Base-by-base conservation (phyloP, 2,113 vertebrate genomes). In the Vimba vimba region DNA sequence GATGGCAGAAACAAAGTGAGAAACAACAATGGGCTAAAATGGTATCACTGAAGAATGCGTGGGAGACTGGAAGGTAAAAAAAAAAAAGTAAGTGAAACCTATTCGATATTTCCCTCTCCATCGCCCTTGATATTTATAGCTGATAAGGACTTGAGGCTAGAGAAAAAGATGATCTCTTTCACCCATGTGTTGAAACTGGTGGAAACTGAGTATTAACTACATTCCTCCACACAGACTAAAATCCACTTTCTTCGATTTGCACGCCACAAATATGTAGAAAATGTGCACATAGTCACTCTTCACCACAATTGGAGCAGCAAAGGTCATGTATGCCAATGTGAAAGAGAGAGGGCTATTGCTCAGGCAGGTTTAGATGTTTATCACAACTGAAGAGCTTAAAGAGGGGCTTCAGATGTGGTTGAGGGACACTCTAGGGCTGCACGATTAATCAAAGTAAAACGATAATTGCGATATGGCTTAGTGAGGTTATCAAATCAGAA, bases 121-220 rank as follows among this genome's bases (percentile, higher is more conserved):
- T 82, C 64, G 30, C 10, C 27, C 59, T 25, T 17, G 85, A 50
- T 88, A 88, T 88, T 84, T 86, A 86, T 85, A 89, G 88, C 79
- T 47, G 73, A 60, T 73, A 73, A 89, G 84, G 83, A 85, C 88
- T 89, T 62, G 57, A 86, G 85, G 85, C 82, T 25, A 45, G 15
- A 66, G 30, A 74, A 86, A 68, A 27, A 17, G 27, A 68, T 57
- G 78, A 76, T 69, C 80, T 82, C 12, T 81, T 81, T 81, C 59
- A 81, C 59, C 59, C 59, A 30, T 81, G 79, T 81, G 39, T 39
- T 79, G 55, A 79, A 79, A 78, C 76, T 57, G 52, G 36, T 82
- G 79, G 62, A 82, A 66, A 82, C 62, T 82, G 80, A 55, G 45
- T 69, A 36, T 36, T 82, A 82, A 82, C 45, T 69, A 82, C 9